Conservation (phyloP, 2,888 invertebrate species). For the Cephus spinipes region DNA sequence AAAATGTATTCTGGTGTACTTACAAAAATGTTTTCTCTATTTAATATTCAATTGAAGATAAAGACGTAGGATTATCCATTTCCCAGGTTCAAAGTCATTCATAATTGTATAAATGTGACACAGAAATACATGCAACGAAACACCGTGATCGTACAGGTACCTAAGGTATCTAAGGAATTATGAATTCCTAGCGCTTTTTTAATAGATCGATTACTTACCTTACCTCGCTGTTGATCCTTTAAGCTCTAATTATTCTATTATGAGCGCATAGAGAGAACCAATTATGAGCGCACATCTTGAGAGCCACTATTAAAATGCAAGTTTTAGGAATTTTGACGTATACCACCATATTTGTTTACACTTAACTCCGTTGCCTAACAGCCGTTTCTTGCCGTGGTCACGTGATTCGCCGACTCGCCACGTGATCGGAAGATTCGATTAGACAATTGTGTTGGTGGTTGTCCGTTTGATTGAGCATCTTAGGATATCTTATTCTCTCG, state of each 20-base stretch:
- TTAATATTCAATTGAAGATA: neutral
- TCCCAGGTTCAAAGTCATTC: neutral
- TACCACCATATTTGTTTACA: constrained; percentile 61
- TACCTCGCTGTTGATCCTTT: neutral
- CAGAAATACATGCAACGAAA: neutral
- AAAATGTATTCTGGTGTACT: neutral
- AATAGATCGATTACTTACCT: neutral
- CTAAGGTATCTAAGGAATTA: neutral
- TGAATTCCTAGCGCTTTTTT: neutral
- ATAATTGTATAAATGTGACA: neutral
- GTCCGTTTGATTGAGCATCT: neutral
- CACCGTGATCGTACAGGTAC: neutral
- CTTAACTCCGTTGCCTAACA: constrained; percentile 44
- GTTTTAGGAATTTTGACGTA: constrained; percentile 48
- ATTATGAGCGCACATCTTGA: neutral
- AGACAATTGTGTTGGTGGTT: neutral
- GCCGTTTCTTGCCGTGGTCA: constrained; percentile 14
- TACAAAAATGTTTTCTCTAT: neutral
- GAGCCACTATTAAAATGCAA: neutral
- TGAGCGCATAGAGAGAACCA: neutral
- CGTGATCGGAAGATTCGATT: neutral
- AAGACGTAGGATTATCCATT: neutral
- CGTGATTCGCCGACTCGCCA: constrained; percentile 13
- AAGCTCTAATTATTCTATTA: neutral
- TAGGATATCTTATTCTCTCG: neutral